Evolutionary conservation across 1,140 invertebrate species (phyloP).

Genomic region (Helicoverpa armigera): DNA sequence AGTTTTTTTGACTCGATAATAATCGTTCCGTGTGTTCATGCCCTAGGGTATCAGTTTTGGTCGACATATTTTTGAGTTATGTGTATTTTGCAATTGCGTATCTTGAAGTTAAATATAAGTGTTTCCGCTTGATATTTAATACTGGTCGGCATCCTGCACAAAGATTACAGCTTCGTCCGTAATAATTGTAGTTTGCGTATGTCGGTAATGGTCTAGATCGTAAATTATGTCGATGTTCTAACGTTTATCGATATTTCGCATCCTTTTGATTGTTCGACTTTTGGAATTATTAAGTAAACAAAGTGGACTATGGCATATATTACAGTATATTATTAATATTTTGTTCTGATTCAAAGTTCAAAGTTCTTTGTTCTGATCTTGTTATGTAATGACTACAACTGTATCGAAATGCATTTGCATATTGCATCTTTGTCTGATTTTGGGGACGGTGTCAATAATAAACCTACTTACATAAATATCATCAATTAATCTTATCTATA

Average conservation of each 20-base stretch:
- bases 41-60: neutral
- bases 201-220: conserved; percentile 19
- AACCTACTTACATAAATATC: too few relatives aligned
- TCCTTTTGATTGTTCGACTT: conserved; percentile 11
- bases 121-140: conserved; percentile 46
- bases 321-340: neutral
- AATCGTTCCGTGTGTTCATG: conserved; percentile 15
- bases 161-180: conserved; percentile 33
- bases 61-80: conserved; percentile 4
- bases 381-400: neutral
- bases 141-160: conserved; percentile 33
- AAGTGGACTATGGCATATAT: neutral
- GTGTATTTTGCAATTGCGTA: conserved; percentile 36
- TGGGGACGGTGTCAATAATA: too few relatives aligned
- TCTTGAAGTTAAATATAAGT: conserved; percentile 33
- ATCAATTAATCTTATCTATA: too few relatives aligned
- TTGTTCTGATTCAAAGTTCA: too few relatives aligned
- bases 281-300: neutral
- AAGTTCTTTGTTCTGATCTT: too few relatives aligned
- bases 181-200: conserved; percentile 34
- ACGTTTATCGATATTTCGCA: conserved; percentile 1
- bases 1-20: conserved; percentile 1
- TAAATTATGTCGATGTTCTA: conserved; percentile 28
- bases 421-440: too few relatives aligned
- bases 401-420: neutral